Base-by-base conservation (phyloP, 2,888 invertebrate genomes). In the Pegoplata infirma region DNA sequence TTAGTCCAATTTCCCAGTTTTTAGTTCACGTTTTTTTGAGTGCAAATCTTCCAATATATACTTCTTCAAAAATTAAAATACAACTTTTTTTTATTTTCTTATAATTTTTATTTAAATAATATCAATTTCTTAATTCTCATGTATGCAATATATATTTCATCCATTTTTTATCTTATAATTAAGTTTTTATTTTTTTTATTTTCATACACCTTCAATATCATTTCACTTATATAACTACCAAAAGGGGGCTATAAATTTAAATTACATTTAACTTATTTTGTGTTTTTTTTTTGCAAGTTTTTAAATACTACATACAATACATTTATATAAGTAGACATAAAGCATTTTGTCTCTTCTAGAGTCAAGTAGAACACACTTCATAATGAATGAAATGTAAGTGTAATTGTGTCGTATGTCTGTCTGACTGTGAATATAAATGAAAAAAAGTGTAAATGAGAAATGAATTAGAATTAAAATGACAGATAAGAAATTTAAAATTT, bases 141-240 rank as follows among this genome's bases (percentile, higher is more conserved):
- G 73, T 78, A 78, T 69, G 73, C 73, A 78, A 78, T 78, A 78
- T 78, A 76, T 51, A 76, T 46, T 51, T 55, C 59, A 53, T 64
- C 51, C 10, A 64, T 51, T 69, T n/a, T n/a, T 55, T 1, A 21
- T 59, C 28, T 55, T 53, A 55, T 63, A 21, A 36, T 28, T 71
- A 59, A 17, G 4, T 16, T 47, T 17, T 7, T 17, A 14, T 14
- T 17, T 46, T 46, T 23, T 23, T 1, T 55, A 58, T 75, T 44
- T 66, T 66, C 59, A 67, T 59, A 17, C 44, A 59, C 46, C 61
- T 47, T 75, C 58, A 19, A 46, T 14, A 3, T 40, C n/a, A 32
- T 66, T 46, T 28, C 5, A 61, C 67, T 75, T 68, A 61, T 46
- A 68, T 17, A 19, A 25, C 59, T 74, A 55, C 51, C 25, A 59